A percentile compares a stretch with the other conserved stretches of the same genome.
Evolutionary conservation across 2,888 invertebrate genomes (phyloP).

Genomic region (Yponomeuta cagnagella): DNA sequence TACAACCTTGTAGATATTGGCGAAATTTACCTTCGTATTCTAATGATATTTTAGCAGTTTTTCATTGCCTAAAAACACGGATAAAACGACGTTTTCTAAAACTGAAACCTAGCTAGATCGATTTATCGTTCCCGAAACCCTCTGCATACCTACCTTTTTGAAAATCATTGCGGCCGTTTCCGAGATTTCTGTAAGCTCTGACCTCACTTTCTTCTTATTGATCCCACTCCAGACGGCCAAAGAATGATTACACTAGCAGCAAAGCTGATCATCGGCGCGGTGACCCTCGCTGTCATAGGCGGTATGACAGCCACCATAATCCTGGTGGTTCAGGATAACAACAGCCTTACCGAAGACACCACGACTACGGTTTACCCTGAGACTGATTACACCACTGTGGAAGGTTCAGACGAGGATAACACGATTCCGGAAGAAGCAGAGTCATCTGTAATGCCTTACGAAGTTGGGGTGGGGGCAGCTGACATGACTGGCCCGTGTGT

Average conservation of each 20-base stretch:
- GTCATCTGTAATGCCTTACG: constrained; percentile 27
- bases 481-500: constrained; percentile 95
- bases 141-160: no score
- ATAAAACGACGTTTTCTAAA: no score
- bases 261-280: constrained; percentile 41
- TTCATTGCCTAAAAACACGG: no score
- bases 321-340: constrained; percentile 34
- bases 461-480: constrained; percentile 89
- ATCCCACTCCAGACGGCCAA: constrained; percentile 4
- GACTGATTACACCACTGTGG: background rate
- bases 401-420: constrained; percentile 15
- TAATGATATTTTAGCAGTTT: no score
- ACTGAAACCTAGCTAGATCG: no score
- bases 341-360: constrained; percentile 13
- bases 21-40: no score
- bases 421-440: constrained; percentile 2
- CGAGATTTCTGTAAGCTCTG: constrained; percentile 19
- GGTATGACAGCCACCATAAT: constrained; percentile 47
- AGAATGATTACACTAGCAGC: constrained; percentile 47
- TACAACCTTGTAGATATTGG: no score
- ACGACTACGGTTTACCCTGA: constrained; percentile 13
- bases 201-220: background rate
- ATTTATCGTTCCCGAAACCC: no score
- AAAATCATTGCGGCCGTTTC: no score
- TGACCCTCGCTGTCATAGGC: constrained; percentile 42